Evolutionary conservation across 2,113 vertebrate genomes (phyloP), one percentile per base, ranked within the genome.

Genomic region (Ardeotis arabs): DNA sequence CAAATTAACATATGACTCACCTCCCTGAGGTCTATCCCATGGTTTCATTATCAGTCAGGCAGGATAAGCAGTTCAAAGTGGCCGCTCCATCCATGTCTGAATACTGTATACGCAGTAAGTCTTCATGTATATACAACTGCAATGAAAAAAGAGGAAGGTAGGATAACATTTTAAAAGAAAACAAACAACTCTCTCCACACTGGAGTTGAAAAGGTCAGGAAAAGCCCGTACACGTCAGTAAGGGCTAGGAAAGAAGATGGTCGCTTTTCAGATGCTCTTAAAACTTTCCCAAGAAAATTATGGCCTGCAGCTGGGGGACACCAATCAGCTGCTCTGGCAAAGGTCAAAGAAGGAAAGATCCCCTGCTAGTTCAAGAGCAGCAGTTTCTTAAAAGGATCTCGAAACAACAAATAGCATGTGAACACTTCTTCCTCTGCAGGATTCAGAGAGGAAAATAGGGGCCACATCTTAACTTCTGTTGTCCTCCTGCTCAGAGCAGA

Each of bases 1-100:
- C 16, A 78, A 93, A 97, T 96, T 91, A 97, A 90, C 93, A 93
- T 90, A 89, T 90, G 85, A 95, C 89, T 94, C 93, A 94, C 96
- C 95, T 96, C 95, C 93, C 95, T 50, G 89, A 96, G 88, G 80
- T 95, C 91, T 85, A 9, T 77, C 84, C 90, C 84, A 87, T 62
- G 84, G 95, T 87, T 96, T 93, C 84, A 90, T 94, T 97, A 93
- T 91, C 95, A 92, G 56, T 90, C 86, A 95, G 86, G 78, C 84
- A 70, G 86, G 88, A 96, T 84, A 87, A 94, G 74, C 56, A 92
- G 75, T 93, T 94, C 93, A 93, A 94, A 95, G 70, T 22, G 19
- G 69, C 70, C 55, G 8, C 53, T 84, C 63, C 70, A 39, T 92
- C 86, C 78, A 9, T 39, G 81, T 76, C 78, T 66, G n/a, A n/a